Evolutionary conservation across 2,888 invertebrate genomes (phyloP), one percentile per base, ranked within the genome.

Genomic region (Eugnorisma glareosa): DNA sequence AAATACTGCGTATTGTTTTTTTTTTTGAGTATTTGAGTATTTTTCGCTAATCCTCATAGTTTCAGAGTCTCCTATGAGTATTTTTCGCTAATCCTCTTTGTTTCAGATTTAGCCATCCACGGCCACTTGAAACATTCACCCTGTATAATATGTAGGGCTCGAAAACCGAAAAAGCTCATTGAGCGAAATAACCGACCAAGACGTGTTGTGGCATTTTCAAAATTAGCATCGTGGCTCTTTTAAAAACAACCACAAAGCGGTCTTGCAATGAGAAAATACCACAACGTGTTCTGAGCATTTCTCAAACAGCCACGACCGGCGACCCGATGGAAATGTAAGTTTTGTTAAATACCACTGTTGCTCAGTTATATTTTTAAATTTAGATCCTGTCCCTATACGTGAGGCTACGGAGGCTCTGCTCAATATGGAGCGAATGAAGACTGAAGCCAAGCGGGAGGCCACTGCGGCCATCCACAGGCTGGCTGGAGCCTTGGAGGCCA

Each of bases 381-480:
- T 63, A 76, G 75, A 43, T 76, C 24, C 70, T 28, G 24, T 28
- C 0, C 28, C 28, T 18, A 24, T 54, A 10, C 28, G 13, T 43
- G 75, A 70, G 13, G 43, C 75, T 70, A 70, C 51, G 18, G 51
- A 76, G 1, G 75, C 24, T 54, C 28, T 79, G 18, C 70, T 79
- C 18, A 79, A 24, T 54, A 18, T 45, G 35, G 51, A 76, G 43
- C 79, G 79, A 24, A 54, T 70, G 79, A 79, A 76, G 70, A 28
- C 13, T 13, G 79, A 76, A 79, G 18, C 79, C 51, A 79, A 76
- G 43, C 79, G 28, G 7, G 35, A 76, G 28, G 11, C 24, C 15
- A 70, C 70, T 4, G 51, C 71, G 6, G 75, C 75, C 28, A 13
- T 76, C 28, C 35, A 76, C 15, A 43, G 75, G 35, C 28, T 79